Evolutionary conservation across 2,113 vertebrate species (phyloP), one percentile per base, ranked within the genome.

Genomic region (Oncorhynchus masou): DNA sequence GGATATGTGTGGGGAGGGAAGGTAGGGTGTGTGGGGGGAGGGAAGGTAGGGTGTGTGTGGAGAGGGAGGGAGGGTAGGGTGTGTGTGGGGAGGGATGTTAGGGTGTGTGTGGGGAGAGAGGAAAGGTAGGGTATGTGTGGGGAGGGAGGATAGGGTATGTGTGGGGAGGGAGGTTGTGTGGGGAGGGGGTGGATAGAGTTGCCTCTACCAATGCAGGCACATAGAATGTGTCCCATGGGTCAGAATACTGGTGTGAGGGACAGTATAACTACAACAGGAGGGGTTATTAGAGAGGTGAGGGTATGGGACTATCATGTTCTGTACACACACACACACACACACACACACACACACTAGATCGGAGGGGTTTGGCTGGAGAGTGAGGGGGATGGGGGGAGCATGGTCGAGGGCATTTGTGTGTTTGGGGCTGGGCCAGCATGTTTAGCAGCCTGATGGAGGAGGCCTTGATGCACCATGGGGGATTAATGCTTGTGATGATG

Each of bases 401-500:
- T 57, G 54, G 54, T 57, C 3, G 16, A 19, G 54, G 54, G 39
- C 11, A 27, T 22, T 3, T 27, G 29, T 39, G 67, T 68, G 64
- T 27, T 24, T 68, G 67, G 27, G 67, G 31, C 5, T 31, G 65
- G 57, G 8, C 16, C 6, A 24, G n/a, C 84, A 87, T 88, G 73
- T 78, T 86, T 80, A 84, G 49, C 84, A 74, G 81, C 75, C 74
- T 85, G 85, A 86, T 88, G 73, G 79, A 85, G 85, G 75, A 80
- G 85, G 75, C 80, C 62, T 57, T 87, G 79, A 86, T 68, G 73
- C 86, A 81, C 80, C 85, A 84, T 62, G 48, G 76, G 77, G 79
- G 87, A 82, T 84, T 86, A 86, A 88, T 87, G 78, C 80, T 77
- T 81, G 79, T 77, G 85, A 83, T 80, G 75, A 48, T 71, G 74